A percentile compares a stretch with the other conserved stretches of the same genome.
These are phyloP conservation scores for Tetrao urogallus DNA, from an alignment of 2,113 vertebrate species.

Conservation along the genomic window DNA sequence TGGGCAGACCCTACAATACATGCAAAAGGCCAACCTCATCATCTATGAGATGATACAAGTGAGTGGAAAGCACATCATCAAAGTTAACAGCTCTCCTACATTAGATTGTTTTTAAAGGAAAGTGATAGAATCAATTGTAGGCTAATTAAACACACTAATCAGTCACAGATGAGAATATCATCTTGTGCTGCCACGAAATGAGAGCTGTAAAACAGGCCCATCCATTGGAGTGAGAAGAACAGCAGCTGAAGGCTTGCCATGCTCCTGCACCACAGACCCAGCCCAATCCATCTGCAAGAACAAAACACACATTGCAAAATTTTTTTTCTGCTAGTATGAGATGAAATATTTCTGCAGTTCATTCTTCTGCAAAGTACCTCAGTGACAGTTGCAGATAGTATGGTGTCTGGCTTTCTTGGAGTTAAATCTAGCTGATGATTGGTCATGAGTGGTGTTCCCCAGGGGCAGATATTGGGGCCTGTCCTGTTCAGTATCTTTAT, in stretches of 20 bases:
- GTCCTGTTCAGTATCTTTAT: too few species aligned
- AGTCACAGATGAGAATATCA: not conserved
- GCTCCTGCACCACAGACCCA: not conserved
- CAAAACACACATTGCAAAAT: not conserved
- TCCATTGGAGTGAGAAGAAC: not conserved
- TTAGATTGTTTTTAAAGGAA: not conserved
- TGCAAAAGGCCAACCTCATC: conserved; percentile 49
- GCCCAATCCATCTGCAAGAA: not conserved
- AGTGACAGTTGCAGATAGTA: not conserved
- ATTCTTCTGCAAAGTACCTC: not conserved
- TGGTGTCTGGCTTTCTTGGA: not conserved
- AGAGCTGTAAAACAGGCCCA: not conserved
- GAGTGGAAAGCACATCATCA: not conserved
- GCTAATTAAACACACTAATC: not conserved
- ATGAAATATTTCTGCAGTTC: not conserved
- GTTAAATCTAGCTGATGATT: too few species aligned
- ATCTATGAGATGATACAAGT: not conserved
- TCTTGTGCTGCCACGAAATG: not conserved
- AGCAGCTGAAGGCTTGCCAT: not conserved
- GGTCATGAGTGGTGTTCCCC: too few species aligned
- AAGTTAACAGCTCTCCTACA: not conserved
- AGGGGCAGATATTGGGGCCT: too few species aligned
- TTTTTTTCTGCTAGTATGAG: not conserved
- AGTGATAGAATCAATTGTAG: not conserved
- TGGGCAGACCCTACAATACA: conserved; percentile 44